Conservation (phyloP, 1,140 invertebrate genomes). For the Leptonema lineaticorne region DNA sequence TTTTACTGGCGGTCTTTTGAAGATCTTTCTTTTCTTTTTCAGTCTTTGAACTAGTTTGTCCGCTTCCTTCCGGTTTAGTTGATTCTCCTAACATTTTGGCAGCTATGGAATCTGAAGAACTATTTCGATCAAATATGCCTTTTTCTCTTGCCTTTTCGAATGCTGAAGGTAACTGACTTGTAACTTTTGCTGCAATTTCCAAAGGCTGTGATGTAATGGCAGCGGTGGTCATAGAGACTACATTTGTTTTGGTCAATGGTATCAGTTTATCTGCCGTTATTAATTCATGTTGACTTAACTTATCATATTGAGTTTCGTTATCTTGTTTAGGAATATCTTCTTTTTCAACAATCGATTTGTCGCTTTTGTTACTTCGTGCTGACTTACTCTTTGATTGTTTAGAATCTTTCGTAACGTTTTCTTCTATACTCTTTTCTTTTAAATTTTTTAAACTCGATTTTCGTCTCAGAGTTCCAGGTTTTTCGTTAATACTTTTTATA, state of each 20-base stretch:
- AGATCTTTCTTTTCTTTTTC: conserved; percentile 42
- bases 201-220: conserved; percentile 56
- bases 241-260: conserved; percentile 53
- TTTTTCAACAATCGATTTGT: conserved; percentile 31
- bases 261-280: conserved; percentile 49
- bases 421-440: conserved; percentile 42
- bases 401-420: conserved; percentile 30
- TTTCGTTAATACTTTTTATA: conserved; percentile 48
- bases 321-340: conserved; percentile 48
- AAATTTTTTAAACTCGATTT: conserved; percentile 50
- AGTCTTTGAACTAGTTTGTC: conserved; percentile 38
- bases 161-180: conserved; percentile 52
- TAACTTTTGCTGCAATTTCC: conserved; percentile 55
- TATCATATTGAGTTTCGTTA: conserved; percentile 54
- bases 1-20: conserved; percentile 45
- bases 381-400: conserved; percentile 29
- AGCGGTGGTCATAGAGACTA: conserved; percentile 58
- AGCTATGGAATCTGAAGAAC: conserved; percentile 53
- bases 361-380: conserved; percentile 38
- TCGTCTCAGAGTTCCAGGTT: conserved; percentile 49
- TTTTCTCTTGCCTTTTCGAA: conserved; percentile 56
- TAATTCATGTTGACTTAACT: conserved; percentile 42
- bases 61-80: conserved; percentile 47
- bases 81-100: conserved; percentile 45
- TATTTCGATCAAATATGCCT: conserved; percentile 52